These are phyloP conservation scores for Chelidonichthys spinosus DNA, from an alignment of 2,797 vertebrate species.

Conservation along the genomic window DNA sequence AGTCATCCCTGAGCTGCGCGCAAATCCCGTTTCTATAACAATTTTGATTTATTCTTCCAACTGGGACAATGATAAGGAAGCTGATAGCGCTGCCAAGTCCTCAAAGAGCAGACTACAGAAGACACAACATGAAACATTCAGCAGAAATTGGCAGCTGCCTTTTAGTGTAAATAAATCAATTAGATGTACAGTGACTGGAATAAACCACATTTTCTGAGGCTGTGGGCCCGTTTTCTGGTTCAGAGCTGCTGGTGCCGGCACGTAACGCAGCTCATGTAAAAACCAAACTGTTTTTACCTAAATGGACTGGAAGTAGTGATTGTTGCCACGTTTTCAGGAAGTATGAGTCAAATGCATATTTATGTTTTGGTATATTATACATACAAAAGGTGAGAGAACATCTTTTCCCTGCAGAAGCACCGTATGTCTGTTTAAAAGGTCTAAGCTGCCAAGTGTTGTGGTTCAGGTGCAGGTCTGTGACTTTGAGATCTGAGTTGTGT, in stretches of 20 bases:
- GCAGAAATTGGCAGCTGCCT: slow-evolving; percentile 65
- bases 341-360: slow-evolving; percentile 6
- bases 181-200: slow-evolving; percentile 67
- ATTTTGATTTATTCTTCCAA: slow-evolving; percentile 67
- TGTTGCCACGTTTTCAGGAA: slow-evolving; percentile 30
- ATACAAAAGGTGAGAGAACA: slow-evolving; percentile 5
- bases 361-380: too few relatives aligned
- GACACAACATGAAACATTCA: slow-evolving; percentile 74
- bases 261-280: slow-evolving; percentile 65
- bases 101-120: slow-evolving; percentile 69
- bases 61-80: slow-evolving; percentile 69
- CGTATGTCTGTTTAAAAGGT: slow-evolving; percentile 5
- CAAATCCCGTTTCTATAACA: slow-evolving; percentile 72
- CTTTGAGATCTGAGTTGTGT: slow-evolving; percentile 50
- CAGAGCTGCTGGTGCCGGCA: slow-evolving; percentile 56
- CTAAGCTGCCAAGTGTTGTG: neutral
- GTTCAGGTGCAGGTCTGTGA: slow-evolving; percentile 18
- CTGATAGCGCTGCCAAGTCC: slow-evolving; percentile 72
- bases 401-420: neutral
- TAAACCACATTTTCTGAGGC: slow-evolving; percentile 70
- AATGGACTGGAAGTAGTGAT: slow-evolving; percentile 31
- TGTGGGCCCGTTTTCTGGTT: slow-evolving; percentile 70
- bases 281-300: slow-evolving; percentile 56
- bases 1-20: slow-evolving; percentile 54
- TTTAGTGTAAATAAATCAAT: slow-evolving; percentile 77